Conservation (phyloP, 2,888 invertebrate genomes). For the Slavum lentiscoides region DNA sequence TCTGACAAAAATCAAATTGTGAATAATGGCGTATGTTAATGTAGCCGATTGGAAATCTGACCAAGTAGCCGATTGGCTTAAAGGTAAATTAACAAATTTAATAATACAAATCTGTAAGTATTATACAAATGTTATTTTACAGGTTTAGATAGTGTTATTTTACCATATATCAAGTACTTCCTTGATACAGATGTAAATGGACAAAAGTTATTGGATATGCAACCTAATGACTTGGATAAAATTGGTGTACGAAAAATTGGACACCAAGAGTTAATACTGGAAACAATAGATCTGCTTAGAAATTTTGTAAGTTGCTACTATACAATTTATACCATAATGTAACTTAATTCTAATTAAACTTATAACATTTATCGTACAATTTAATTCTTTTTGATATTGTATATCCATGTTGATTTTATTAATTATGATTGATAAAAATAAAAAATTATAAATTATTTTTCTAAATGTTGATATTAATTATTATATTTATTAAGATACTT, state of each 20-base stretch:
- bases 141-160: conserved; percentile 80
- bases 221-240: conserved; percentile 85
- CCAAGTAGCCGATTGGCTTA: conserved; percentile 87
- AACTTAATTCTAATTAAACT: neutral
- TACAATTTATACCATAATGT: neutral
- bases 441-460: too few relatives aligned
- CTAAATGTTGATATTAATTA: too few relatives aligned
- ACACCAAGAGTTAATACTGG: conserved; percentile 90
- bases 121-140: conserved; percentile 56
- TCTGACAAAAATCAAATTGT: neutral
- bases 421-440: neutral
- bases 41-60: conserved; percentile 88
- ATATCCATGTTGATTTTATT: neutral
- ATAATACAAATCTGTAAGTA: conserved; percentile 1
- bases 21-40: conserved; percentile 76
- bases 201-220: conserved; percentile 77
- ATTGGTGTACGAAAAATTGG: conserved; percentile 85
- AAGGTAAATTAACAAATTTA: conserved; percentile 66
- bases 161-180: conserved; percentile 79
- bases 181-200: conserved; percentile 81
- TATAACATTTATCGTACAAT: neutral
- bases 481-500: too few relatives aligned
- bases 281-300: conserved; percentile 86
- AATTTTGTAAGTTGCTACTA: conserved; percentile 75
- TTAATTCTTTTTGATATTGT: neutral